Conservation (phyloP, 2,113 vertebrate genomes). For the Anarrhichthys ocellatus region DNA sequence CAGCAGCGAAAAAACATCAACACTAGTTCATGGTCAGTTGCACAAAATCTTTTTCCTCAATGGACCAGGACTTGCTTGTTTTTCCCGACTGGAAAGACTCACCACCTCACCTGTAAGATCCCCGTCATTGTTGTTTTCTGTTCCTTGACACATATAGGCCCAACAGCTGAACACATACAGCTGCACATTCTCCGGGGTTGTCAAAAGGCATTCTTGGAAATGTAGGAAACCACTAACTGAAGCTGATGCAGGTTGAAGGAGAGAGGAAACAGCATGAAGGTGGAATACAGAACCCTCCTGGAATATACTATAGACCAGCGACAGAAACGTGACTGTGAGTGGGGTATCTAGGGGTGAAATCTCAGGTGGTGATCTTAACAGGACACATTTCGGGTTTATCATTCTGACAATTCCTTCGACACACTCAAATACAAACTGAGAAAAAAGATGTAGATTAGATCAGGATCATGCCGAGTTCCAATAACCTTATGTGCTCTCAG, state of each 20-base stretch:
- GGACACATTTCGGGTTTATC: background rate
- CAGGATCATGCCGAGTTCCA: background rate
- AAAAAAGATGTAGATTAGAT: constrained; percentile 2
- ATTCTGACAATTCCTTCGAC: background rate
- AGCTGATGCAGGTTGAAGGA: background rate
- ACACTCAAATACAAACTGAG: constrained; percentile 3
- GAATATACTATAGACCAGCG: background rate
- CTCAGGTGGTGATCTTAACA: background rate
- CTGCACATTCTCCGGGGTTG: constrained; percentile 8
- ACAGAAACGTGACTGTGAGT: too few relatives aligned
- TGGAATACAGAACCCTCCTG: background rate
- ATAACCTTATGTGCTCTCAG: background rate
- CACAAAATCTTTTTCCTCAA: background rate
- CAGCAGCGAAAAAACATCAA: background rate
- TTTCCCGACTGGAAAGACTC: background rate
- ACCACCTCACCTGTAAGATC: background rate
- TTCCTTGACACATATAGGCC: background rate
- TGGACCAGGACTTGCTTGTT: background rate
- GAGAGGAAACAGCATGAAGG: constrained; percentile 1
- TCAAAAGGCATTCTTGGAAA: constrained; percentile 41
- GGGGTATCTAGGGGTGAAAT: background rate
- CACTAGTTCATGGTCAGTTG: constrained; percentile 1
- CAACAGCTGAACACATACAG: constrained; percentile 7
- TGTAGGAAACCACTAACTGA: constrained; percentile 23
- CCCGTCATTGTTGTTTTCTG: constrained; percentile 13